phyloP scores from a whole-genome alignment of 2,113 vertebrate genomes.

The Zapornia atra region DNA sequence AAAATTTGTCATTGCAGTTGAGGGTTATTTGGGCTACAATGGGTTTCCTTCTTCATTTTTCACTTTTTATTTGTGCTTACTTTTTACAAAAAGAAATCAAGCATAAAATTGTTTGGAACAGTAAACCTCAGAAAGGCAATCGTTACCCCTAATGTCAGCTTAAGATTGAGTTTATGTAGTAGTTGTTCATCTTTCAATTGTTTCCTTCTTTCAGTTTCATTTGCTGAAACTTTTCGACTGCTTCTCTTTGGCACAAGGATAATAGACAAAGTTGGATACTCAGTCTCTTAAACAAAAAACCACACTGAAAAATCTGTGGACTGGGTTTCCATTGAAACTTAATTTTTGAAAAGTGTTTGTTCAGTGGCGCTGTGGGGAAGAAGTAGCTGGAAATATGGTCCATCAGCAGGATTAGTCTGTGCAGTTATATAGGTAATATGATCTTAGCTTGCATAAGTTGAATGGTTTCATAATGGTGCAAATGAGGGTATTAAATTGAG shows the following conservation, averaged over 20 bases:
- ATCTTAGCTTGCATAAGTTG: neutral
- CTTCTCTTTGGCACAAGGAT: neutral
- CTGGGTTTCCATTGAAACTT: neutral
- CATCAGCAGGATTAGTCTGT: neutral
- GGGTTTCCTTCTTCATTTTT: neutral
- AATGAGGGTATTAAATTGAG: neutral
- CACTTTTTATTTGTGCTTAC: neutral
- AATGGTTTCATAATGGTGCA: neutral
- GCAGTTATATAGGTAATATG: neutral
- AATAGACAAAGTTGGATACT: neutral
- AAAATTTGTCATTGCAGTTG: neutral
- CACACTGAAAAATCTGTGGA: neutral
- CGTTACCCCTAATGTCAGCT: neutral
- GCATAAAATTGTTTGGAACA: neutral
- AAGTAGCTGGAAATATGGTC: neutral
- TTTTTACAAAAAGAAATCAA: neutral
- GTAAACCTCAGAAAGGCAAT: neutral
- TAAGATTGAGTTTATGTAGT: neutral
- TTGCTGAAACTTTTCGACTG: neutral
- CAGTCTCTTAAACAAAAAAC: neutral
- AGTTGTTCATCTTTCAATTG: neutral
- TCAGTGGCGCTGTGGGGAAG: neutral
- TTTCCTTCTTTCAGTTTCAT: neutral
- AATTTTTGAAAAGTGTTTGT: neutral
- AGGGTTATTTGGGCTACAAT: neutral